Percentiles rank a stretch among this genome's conserved stretches.
phyloP scores from a whole-genome alignment of 2,888 invertebrate species.

The Eupithecia tripunctaria region DNA sequence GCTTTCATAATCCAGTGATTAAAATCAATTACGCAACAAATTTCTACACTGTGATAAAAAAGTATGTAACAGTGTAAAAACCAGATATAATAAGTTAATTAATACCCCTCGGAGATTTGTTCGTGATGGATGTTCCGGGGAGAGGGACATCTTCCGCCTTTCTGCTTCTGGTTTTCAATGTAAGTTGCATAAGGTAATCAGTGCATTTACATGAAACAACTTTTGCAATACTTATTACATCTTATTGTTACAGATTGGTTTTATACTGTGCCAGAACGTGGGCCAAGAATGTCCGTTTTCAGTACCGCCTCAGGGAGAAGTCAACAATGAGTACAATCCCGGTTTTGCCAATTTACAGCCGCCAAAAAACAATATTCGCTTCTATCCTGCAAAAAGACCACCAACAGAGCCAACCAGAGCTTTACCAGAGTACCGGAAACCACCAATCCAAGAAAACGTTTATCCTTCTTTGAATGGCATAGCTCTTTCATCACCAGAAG shows the following conservation, averaged over 20 bases:
- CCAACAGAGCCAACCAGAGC: conserved; percentile 8
- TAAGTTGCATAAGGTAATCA: conserved; percentile 49
- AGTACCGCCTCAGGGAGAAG: conserved; percentile 30
- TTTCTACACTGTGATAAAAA: conserved; percentile 60
- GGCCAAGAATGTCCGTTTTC: conserved; percentile 29
- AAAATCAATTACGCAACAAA: conserved; percentile 56
- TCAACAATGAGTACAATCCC: conserved; percentile 7
- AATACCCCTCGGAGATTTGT: conserved; percentile 54
- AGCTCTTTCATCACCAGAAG: conserved; percentile 15
- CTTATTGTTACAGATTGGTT: conserved; percentile 47
- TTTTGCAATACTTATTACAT: conserved; percentile 16
- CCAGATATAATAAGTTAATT: conserved; percentile 64
- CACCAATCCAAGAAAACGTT: conserved; percentile 12
- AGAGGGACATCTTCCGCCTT: conserved; percentile 55
- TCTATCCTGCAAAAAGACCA: conserved; percentile 23
- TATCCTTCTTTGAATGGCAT: conserved; percentile 8
- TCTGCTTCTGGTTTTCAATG: conserved; percentile 52
- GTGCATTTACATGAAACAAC: not conserved
- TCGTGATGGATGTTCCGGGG: conserved; percentile 60
- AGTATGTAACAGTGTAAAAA: conserved; percentile 51
- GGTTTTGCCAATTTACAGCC: conserved; percentile 20
- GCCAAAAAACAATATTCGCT: conserved; percentile 26
- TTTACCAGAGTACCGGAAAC: conserved; percentile 16
- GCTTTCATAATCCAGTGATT: conserved; percentile 44
- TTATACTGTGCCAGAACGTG: conserved; percentile 37